A percentile compares a stretch with the other conserved stretches of the same genome.
phyloP scores from a whole-genome alignment of 2,113 vertebrate species.

The Calyptomena viridis region DNA sequence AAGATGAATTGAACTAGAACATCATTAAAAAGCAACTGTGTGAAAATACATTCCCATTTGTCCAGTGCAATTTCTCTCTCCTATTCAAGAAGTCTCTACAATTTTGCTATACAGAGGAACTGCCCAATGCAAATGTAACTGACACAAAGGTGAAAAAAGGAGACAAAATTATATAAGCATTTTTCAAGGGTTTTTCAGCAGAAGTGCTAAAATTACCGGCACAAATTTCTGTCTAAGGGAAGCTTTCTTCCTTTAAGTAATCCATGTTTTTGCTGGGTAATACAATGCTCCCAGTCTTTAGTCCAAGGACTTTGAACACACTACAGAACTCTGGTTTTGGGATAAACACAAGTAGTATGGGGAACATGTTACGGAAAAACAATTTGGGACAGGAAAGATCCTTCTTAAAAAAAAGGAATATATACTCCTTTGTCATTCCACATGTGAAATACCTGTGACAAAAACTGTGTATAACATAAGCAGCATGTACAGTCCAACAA shows the following conservation, averaged over 20 bases:
- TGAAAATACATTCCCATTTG: background rate
- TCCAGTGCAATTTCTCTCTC: rapidly evolving
- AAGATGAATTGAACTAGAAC: background rate
- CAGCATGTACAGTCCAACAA: background rate
- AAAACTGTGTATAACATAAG: rapidly evolving
- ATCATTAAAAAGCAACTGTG: background rate
- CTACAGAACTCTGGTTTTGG: background rate
- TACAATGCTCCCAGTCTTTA: background rate
- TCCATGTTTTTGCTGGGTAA: background rate
- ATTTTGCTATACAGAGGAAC: background rate
- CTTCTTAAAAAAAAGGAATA: background rate
- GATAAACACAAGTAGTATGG: background rate
- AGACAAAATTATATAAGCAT: background rate
- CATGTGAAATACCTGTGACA: background rate
- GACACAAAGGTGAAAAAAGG: background rate
- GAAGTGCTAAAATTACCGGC: background rate
- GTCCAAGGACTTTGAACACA: background rate
- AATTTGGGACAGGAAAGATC: background rate
- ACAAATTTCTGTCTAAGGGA: background rate
- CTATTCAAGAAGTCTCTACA: rapidly evolving
- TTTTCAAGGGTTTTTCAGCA: background rate
- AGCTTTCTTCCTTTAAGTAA: background rate
- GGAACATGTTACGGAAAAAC: rapidly evolving
- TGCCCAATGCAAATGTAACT: background rate
- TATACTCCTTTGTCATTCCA: background rate